Base-by-base conservation (phyloP, 2,797 vertebrate genomes). In the Myotis vivesi region DNA sequence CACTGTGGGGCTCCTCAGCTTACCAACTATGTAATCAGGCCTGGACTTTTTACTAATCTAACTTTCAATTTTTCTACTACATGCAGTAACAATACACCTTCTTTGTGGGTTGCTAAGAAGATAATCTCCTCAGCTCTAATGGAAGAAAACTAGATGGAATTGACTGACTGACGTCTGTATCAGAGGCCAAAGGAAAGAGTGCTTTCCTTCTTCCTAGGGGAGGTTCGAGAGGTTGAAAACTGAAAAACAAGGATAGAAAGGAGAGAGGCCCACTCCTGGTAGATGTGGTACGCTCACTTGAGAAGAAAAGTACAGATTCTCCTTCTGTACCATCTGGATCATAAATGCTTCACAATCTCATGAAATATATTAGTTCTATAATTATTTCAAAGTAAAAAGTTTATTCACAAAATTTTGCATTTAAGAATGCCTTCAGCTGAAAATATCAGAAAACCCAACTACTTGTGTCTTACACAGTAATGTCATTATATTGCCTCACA, bases 351-450 rank as follows among this genome's bases (percentile, higher is more conserved):
- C 49, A 28, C 5, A 44, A 30, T 53, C 71, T 72, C 87, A 80
- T 51, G 33, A 94, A 84, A 71, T 25, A 7, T 73, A 41, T 19
- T 44, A 68, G 36, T 68, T 82, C 82, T 81, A 82, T 28, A 94
- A 44, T 33, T 36, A 46, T 53, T 49, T 95, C 41, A 84, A 87
- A 92, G 81, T 82, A 62, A 66, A 57, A 96, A 76, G 38, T 72
- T 89, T 84, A 89, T 19, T 94, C 23, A 83, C 38, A 68, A 89
- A 66, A 71, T 69, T 13, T 75, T 85, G 85, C 23, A 17, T n/a
- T 73, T 57, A 90, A 91, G 72, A 87, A 79, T 49, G 72, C 17
- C 25, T 80, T 92, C 38, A 66, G 30, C 62, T 62, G 9, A 73
- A 94, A 76, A 84, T 30, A 62, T 66, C 66, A 66, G 72, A 91